These are phyloP conservation scores for Pherbina coryleti DNA, from an alignment of 2,888 invertebrate genomes.

Conservation along the genomic window DNA sequence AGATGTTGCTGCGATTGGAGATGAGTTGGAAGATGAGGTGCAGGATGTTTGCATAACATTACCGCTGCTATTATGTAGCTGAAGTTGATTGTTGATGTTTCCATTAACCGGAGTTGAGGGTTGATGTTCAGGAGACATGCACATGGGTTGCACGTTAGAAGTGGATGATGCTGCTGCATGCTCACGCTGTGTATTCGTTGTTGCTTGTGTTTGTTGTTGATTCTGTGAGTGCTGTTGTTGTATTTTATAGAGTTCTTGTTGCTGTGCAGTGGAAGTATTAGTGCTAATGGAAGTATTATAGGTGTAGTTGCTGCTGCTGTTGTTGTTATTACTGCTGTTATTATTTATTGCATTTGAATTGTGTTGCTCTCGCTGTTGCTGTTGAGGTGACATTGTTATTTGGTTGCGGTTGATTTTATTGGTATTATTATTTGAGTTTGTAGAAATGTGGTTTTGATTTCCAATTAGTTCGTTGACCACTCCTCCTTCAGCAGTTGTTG, in stretches of 20 bases:
- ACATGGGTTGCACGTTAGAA: slow-evolving; percentile 62
- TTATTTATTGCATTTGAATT: slow-evolving; percentile 62
- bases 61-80: slow-evolving; percentile 45
- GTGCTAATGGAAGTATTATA: slow-evolving; percentile 54
- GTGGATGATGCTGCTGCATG: slow-evolving; percentile 52
- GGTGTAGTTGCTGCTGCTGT: slow-evolving; percentile 59
- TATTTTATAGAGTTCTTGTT: slow-evolving; percentile 53
- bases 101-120: slow-evolving; percentile 43
- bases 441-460: slow-evolving; percentile 59
- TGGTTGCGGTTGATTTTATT: slow-evolving; percentile 59
- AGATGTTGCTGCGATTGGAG: slow-evolving; percentile 56
- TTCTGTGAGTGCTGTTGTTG: slow-evolving; percentile 55
- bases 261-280: slow-evolving; percentile 36
- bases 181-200: slow-evolving; percentile 51
- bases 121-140: slow-evolving; percentile 66
- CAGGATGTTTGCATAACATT: slow-evolving; percentile 54
- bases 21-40: slow-evolving; percentile 52
- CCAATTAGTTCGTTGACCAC: slow-evolving; percentile 58
- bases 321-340: slow-evolving; percentile 50
- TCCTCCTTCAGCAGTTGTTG: slow-evolving; percentile 37
- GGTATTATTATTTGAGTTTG: slow-evolving; percentile 59
- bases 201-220: slow-evolving; percentile 52
- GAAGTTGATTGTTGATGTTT: slow-evolving; percentile 43
- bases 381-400: slow-evolving; percentile 47
- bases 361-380: slow-evolving; percentile 52